Percentiles rank a stretch among this genome's conserved stretches.
Evolutionary conservation across 2,113 vertebrate genomes (phyloP).

Genomic region (Ammodytes marinus): DNA sequence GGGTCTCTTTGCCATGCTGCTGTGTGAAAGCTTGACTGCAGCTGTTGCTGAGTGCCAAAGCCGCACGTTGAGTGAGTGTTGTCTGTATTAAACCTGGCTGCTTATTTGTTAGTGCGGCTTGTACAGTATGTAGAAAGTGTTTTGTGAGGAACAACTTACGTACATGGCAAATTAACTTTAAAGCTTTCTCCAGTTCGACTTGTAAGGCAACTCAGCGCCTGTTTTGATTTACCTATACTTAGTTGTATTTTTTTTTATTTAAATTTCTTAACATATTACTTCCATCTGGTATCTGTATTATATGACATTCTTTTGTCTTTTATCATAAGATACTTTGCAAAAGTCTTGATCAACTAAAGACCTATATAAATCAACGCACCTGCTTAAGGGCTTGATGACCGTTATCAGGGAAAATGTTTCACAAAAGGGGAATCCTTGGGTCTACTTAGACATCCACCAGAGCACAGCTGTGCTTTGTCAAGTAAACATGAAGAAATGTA

Average conservation of each 20-base stretch:
- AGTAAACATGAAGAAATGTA: neutral
- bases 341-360: neutral
- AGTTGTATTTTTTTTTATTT: neutral
- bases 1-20: conserved; percentile 14
- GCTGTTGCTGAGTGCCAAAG: conserved; percentile 19
- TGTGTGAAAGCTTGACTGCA: conserved; percentile 13
- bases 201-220: neutral
- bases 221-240: neutral
- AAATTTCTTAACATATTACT: neutral
- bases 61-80: neutral
- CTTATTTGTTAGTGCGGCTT: neutral
- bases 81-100: conserved; percentile 16
- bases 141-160: neutral
- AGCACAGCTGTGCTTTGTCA: conserved; percentile 10
- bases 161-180: neutral
- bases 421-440: neutral
- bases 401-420: neutral
- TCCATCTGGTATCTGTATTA: neutral
- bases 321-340: neutral
- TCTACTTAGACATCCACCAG: neutral
- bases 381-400: too few relatives aligned
- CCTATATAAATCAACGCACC: too few relatives aligned
- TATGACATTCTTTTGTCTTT: neutral
- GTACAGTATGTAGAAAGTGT: conserved; percentile 4
- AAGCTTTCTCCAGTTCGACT: neutral